A percentile compares a stretch with the other conserved stretches of the same genome.
These are phyloP conservation scores for Frankliniella fusca DNA, from an alignment of 2,888 invertebrate genomes.

Conservation along the genomic window DNA sequence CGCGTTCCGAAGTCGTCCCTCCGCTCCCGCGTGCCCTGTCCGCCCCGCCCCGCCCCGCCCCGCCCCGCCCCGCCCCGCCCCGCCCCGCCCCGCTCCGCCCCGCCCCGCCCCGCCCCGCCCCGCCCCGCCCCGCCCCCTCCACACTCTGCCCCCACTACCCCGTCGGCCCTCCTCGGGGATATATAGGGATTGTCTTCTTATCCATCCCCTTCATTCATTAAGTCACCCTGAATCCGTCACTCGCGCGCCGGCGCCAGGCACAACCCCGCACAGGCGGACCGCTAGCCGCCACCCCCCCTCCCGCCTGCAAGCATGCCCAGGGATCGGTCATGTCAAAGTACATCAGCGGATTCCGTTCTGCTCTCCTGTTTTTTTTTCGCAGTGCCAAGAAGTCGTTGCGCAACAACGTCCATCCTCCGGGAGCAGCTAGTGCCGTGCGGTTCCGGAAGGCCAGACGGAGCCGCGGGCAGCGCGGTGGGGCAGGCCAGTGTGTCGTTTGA, in stretches of 20 bases:
- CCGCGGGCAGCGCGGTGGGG: neutral
- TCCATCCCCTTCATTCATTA: conserved; percentile 4
- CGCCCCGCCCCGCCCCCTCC: neutral
- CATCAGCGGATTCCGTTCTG: no score
- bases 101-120: neutral
- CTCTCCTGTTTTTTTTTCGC: no score
- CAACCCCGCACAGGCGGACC: no score
- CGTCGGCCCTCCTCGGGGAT: neutral
- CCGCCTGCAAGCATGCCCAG: no score
- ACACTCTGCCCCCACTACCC: no score
- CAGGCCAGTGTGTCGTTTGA: neutral
- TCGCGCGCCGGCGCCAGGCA: no score
- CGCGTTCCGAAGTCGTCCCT: neutral
- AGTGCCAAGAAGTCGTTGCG: neutral
- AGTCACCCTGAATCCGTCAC: no score
- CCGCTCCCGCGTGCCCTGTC: neutral
- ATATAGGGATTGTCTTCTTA: neutral
- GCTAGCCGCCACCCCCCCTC: no score
- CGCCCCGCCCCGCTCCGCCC: neutral
- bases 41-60: neutral
- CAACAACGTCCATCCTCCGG: neutral
- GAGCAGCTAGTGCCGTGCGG: neutral
- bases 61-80: no score
- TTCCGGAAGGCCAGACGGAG: neutral
- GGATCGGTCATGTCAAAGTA: no score